Conservation (phyloP, 1,140 invertebrate genomes). For the Elymnias hypermnestra region DNA sequence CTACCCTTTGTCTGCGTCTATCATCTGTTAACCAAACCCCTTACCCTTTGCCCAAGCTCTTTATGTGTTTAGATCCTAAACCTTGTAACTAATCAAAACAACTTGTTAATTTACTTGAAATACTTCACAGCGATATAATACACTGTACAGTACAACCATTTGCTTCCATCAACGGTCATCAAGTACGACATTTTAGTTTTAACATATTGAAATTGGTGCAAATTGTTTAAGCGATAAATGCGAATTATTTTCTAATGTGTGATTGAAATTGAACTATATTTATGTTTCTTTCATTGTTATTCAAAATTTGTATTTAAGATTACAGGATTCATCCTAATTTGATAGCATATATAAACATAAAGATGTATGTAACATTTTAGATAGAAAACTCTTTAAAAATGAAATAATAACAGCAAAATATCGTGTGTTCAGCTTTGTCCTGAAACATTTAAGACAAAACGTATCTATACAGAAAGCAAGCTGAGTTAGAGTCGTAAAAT, state of each 20-base stretch:
- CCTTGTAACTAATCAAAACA: constrained; percentile 72
- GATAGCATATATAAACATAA: too few species aligned
- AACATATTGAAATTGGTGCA: constrained; percentile 66
- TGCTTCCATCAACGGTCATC: constrained; percentile 61
- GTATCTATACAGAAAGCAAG: too few species aligned
- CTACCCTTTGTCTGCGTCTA: constrained; percentile 81
- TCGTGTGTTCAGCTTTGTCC: too few species aligned
- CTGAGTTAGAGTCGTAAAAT: too few species aligned
- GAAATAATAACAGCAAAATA: too few species aligned
- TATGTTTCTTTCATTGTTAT: too few species aligned
- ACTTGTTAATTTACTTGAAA: constrained; percentile 64
- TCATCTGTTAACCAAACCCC: constrained; percentile 77
- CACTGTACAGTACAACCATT: constrained; percentile 71
- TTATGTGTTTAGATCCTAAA: constrained; percentile 76
- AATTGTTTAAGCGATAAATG: constrained; percentile 2
- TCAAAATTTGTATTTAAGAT: too few species aligned
- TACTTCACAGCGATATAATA: constrained; percentile 63
- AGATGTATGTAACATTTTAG: too few species aligned
- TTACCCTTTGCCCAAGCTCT: constrained; percentile 69
- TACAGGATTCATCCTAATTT: too few species aligned
- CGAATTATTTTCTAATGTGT: background rate
- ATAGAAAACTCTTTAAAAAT: too few species aligned
- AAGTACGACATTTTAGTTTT: constrained; percentile 22
- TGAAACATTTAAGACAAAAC: too few species aligned
- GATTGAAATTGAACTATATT: background rate